Conservation (phyloP, 2,888 invertebrate species). For the Lomographa bimaculata region DNA sequence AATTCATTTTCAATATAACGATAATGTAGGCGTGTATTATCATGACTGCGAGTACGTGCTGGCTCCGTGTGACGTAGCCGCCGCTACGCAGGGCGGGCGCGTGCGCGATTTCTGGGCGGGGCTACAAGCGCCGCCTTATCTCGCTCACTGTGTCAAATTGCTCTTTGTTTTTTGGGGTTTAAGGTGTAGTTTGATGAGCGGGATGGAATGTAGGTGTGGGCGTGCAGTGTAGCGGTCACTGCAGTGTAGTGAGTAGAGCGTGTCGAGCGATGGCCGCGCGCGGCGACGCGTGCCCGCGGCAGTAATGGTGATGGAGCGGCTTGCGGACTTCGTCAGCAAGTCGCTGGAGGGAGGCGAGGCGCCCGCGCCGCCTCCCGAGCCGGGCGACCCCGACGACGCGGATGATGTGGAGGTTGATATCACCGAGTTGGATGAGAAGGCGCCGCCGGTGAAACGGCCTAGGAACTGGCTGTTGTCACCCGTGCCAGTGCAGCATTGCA, state of each 20-base stretch:
- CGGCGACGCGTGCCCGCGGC: conserved; percentile 64
- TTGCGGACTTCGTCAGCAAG: conserved; percentile 95
- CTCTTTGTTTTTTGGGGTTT: conserved; percentile 18
- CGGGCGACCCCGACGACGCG: conserved; percentile 66
- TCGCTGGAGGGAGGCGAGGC: conserved; percentile 88
- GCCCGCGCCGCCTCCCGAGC: conserved; percentile 76
- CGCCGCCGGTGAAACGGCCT: conserved; percentile 65
- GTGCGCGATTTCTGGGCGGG: conserved; percentile 70
- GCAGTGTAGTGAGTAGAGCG: conserved; percentile 63
- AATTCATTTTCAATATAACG: conserved; percentile 75
- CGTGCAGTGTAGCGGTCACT: conserved; percentile 54
- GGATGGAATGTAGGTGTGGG: conserved; percentile 43
- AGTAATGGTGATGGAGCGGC: conserved; percentile 91
- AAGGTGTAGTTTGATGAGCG: conserved; percentile 16
- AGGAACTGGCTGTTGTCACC: conserved; percentile 79
- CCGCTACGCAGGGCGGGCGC: conserved; percentile 55
- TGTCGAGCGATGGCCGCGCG: conserved; percentile 70
- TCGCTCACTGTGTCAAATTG: conserved; percentile 11
- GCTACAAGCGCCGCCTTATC: conserved; percentile 54
- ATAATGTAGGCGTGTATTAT: conserved; percentile 81
- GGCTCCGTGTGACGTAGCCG: conserved; percentile 38
- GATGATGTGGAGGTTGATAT: conserved; percentile 77
- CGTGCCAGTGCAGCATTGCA: conserved; percentile 62
- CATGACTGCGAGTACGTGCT: conserved; percentile 46
- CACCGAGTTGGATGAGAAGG: conserved; percentile 72